These are phyloP conservation scores for Philypnodon macrostomus DNA, from an alignment of 2,797 vertebrate genomes.

Conservation along the genomic window DNA sequence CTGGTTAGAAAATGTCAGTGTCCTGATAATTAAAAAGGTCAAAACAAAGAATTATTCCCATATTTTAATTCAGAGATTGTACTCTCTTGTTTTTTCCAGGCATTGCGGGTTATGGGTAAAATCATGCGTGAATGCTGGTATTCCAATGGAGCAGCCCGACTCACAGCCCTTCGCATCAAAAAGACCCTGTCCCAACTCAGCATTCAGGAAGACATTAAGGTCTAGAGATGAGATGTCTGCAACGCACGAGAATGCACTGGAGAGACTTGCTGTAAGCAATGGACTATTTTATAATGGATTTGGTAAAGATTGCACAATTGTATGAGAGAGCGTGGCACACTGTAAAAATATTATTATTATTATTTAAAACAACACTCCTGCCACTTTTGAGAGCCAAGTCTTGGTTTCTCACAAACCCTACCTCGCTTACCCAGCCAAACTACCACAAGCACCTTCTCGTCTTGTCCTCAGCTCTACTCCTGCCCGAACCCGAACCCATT, in stretches of 20 bases:
- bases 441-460: slow-evolving; percentile 67
- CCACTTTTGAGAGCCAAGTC: slow-evolving; percentile 70
- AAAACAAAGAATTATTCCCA: no score
- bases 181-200: slow-evolving; percentile 96
- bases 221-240: slow-evolving; percentile 63
- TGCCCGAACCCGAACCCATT: slow-evolving; percentile 33
- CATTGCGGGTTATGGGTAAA: slow-evolving; percentile 92
- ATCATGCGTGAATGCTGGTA: slow-evolving; percentile 99
- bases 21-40: no score
- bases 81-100: slow-evolving; percentile 62
- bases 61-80: no score
- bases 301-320: slow-evolving; percentile 49
- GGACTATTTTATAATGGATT: slow-evolving; percentile 10
- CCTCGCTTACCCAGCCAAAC: slow-evolving; percentile 81
- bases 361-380: slow-evolving; percentile 72
- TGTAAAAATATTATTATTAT: slow-evolving; percentile 50
- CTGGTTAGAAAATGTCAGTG: no score
- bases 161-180: slow-evolving; percentile 94
- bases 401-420: slow-evolving; percentile 74
- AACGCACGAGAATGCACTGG: slow-evolving; percentile 16
- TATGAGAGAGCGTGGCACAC: slow-evolving; percentile 29
- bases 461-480: slow-evolving; percentile 52
- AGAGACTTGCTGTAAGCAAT: slow-evolving; percentile 12
- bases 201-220: slow-evolving; percentile 92
- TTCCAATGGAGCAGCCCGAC: slow-evolving; percentile 87